These are phyloP conservation scores for Frankliniella intonsa DNA, from an alignment of 2,888 invertebrate species.

Conservation along the genomic window DNA sequence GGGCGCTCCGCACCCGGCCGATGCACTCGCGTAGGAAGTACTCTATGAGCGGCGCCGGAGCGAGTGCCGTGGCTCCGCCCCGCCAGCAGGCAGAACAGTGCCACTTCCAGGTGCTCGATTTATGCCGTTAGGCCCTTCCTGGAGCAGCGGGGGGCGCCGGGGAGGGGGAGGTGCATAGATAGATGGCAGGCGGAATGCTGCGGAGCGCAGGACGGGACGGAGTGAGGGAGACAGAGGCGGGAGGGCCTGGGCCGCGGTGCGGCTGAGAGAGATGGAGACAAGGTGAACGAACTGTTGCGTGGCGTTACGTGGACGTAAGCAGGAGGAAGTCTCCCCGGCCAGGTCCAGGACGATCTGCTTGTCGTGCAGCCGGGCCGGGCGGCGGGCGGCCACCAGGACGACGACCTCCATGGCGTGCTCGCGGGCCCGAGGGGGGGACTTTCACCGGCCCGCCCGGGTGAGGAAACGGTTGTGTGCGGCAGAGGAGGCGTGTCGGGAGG, in stretches of 20 bases:
- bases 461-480: no score
- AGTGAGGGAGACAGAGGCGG: background rate
- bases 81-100: background rate
- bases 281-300: background rate
- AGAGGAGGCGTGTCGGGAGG: no score
- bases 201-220: background rate
- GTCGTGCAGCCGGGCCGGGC: no score
- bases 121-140: no score
- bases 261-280: background rate
- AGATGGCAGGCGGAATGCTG: conserved; percentile 17
- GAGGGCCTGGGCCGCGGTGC: no score
- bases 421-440: no score
- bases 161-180: conserved; percentile 37
- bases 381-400: no score
- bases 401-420: no score
- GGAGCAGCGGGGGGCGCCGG: conserved; percentile 33
- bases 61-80: background rate
- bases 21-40: background rate
- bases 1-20: background rate
- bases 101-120: no score
- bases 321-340: background rate
- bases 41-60: background rate
- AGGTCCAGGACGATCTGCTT: no score
- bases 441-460: no score
- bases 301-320: background rate